Conservation (phyloP, 2,888 invertebrate genomes). For the Lamellibrachia columna region DNA sequence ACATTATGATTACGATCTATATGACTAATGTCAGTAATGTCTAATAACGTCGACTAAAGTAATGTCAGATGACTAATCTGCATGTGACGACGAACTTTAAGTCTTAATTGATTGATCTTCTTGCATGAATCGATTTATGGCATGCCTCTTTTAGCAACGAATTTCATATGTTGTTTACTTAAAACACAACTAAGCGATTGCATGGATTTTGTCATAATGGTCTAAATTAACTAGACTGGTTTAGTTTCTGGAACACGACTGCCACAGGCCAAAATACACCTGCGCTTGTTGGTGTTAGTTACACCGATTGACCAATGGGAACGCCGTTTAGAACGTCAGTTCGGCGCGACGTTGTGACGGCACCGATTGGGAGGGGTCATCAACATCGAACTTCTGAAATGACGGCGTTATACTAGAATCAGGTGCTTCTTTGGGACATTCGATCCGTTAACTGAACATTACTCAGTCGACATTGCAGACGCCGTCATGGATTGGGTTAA, state of each 20-base stretch:
- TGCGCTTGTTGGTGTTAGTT: not conserved
- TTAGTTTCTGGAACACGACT: not conserved
- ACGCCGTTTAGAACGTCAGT: not conserved
- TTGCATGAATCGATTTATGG: not conserved
- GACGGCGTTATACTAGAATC: not conserved
- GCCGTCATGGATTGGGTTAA: slow-evolving; percentile 1
- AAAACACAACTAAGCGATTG: not conserved
- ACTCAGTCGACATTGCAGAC: not conserved
- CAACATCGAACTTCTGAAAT: slow-evolving; percentile 6
- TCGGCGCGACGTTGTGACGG: not conserved
- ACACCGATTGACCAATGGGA: not conserved
- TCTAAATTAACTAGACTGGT: not conserved
- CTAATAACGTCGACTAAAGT: too few relatives aligned
- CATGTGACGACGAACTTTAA: too few relatives aligned
- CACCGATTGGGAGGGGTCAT: not conserved
- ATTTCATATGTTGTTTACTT: not conserved
- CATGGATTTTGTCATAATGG: not conserved
- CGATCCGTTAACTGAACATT: not conserved
- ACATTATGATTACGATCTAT: too few relatives aligned
- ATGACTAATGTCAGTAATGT: too few relatives aligned
- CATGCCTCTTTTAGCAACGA: not conserved
- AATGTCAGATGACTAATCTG: too few relatives aligned
- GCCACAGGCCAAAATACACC: not conserved
- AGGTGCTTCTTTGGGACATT: not conserved
- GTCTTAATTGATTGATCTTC: too few relatives aligned